Percentiles rank a stretch among this genome's conserved stretches.
Conservation (phyloP, 2,113 vertebrate genomes). For the Trinectes maculatus region DNA sequence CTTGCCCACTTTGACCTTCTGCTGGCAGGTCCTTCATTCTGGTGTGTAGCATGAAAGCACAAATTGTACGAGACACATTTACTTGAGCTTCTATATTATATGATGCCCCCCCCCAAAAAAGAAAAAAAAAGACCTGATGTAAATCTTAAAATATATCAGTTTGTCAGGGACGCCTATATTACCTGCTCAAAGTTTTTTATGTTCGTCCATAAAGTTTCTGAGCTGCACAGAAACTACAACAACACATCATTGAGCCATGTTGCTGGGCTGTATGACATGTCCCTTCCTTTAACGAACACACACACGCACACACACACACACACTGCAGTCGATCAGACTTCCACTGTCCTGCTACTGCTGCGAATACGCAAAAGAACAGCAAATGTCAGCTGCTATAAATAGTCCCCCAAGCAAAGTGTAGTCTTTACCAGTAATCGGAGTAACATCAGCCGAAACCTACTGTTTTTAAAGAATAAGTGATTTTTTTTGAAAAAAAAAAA, state of each 20-base stretch:
- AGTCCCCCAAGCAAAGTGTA: neutral
- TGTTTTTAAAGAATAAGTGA: neutral
- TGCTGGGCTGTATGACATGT: neutral
- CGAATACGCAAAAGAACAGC: neutral
- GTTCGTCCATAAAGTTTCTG: too few relatives aligned
- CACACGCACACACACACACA: too few relatives aligned
- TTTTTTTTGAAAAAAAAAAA: too few relatives aligned
- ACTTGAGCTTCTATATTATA: neutral
- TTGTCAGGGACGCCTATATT: too few relatives aligned
- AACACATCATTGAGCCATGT: neutral
- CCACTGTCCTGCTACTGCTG: neutral
- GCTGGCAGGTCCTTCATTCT: conserved; percentile 64
- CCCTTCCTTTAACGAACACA: neutral
- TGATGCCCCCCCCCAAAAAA: too few relatives aligned
- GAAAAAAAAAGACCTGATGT: neutral
- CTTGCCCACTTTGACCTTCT: conserved; percentile 78
- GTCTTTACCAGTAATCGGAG: neutral
- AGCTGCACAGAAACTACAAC: too few relatives aligned
- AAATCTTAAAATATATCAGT: neutral
- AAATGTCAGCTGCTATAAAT: neutral
- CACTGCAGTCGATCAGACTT: neutral
- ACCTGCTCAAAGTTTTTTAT: too few relatives aligned
- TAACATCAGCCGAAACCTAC: neutral
- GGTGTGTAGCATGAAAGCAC: neutral
- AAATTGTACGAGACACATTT: neutral